Evolutionary conservation across 2,888 invertebrate genomes (phyloP).

Genomic region (Oxystoma pomonae): DNA sequence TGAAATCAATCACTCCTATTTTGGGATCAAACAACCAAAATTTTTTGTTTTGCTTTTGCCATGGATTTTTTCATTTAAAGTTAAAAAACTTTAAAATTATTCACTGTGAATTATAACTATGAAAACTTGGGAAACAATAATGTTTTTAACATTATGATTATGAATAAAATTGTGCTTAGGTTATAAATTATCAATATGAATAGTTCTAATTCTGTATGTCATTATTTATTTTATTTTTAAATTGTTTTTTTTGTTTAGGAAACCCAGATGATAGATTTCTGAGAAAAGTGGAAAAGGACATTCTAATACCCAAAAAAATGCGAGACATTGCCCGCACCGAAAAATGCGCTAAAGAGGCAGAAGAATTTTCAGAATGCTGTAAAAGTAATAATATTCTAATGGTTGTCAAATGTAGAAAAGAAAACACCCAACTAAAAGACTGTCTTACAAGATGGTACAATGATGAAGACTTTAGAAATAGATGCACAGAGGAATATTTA

Average conservation of each 20-base stretch:
- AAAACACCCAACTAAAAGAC: constrained; percentile 64
- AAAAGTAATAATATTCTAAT: constrained; percentile 61
- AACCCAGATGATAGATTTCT: constrained; percentile 81
- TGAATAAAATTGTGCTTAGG: no score
- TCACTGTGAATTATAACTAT: no score
- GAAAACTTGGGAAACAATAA: no score
- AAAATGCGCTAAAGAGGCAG: constrained; percentile 72
- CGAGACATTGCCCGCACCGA: constrained; percentile 74
- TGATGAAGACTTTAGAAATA: constrained; percentile 67
- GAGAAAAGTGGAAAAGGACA: constrained; percentile 83
- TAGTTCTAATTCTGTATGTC: no score
- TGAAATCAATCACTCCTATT: no score
- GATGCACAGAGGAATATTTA: constrained; percentile 77
- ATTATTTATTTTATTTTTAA: no score
- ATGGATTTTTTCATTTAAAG: no score
- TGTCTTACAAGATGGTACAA: constrained; percentile 75
- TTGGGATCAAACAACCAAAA: no score
- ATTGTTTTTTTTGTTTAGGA: constrained; percentile 60
- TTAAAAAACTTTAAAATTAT: no score
- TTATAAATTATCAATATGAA: no score
- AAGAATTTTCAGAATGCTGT: constrained; percentile 69
- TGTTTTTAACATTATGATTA: no score
- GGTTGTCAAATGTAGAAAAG: constrained; percentile 69
- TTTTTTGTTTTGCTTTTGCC: no score
- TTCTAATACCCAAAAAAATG: constrained; percentile 86